Conservation (phyloP, 2,888 invertebrate genomes). For the Cryptocheilus praepositus region DNA sequence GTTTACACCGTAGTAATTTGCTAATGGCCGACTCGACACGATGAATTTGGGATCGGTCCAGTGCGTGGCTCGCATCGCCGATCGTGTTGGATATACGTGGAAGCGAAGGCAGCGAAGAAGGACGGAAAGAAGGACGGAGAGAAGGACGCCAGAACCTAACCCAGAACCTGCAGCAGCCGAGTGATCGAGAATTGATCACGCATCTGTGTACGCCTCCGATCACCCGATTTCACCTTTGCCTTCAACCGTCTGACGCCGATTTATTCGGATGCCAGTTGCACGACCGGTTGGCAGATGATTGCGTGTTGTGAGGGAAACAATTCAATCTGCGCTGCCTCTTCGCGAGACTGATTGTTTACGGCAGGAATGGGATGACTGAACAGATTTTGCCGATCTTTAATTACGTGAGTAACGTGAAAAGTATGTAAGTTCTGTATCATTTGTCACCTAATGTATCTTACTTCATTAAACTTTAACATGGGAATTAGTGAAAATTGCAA, state of each 20-base stretch:
- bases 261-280: neutral
- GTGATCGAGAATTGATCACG: conserved; percentile 45
- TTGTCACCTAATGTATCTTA: no score
- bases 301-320: no score
- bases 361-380: no score
- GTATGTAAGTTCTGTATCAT: no score
- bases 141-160: neutral
- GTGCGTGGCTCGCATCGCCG: conserved; percentile 60
- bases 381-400: no score
- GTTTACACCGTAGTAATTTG: conserved; percentile 73
- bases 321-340: no score
- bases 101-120: neutral
- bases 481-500: no score
- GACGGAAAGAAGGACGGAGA: neutral
- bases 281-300: no score
- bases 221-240: conserved; percentile 12
- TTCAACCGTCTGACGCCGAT: neutral
- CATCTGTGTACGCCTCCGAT: conserved; percentile 33
- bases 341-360: no score
- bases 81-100: conserved; percentile 26
- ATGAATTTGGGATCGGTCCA: conserved; percentile 55
- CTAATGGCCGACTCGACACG: conserved; percentile 64
- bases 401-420: no score
- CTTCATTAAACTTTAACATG: no score
- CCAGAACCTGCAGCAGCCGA: conserved; percentile 7